A percentile compares a stretch with the other conserved stretches of the same genome.
phyloP scores from a whole-genome alignment of 2,113 vertebrate genomes.

The Aspidoscelis tigris region DNA sequence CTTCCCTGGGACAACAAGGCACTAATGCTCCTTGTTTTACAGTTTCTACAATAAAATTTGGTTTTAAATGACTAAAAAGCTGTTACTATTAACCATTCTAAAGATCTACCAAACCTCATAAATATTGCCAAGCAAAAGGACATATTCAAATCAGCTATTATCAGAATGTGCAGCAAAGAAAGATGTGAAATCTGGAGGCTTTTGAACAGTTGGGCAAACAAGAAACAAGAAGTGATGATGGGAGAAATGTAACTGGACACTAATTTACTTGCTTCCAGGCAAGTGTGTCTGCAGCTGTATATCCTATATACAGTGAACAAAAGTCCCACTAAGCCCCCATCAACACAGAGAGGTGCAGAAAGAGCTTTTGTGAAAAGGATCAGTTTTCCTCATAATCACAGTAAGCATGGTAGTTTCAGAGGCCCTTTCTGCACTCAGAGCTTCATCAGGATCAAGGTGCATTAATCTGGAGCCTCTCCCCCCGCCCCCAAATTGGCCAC shows the following conservation, averaged over 20 bases:
- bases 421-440: too few species aligned
- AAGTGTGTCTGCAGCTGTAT: not conserved
- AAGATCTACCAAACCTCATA: not conserved
- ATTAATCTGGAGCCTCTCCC: too few species aligned
- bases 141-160: not conserved
- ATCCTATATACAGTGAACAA: not conserved
- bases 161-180: not conserved
- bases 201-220: not conserved
- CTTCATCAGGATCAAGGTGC: too few species aligned
- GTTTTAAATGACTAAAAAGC: conserved; percentile 20
- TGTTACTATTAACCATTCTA: not conserved
- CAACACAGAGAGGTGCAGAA: too few species aligned
- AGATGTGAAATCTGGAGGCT: not conserved
- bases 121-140: not conserved
- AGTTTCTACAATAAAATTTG: conserved; percentile 25
- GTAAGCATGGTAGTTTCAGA: too few species aligned
- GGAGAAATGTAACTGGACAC: not conserved
- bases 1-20: not conserved
- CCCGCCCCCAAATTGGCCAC: too few species aligned
- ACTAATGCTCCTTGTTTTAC: conserved; percentile 21
- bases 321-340: too few species aligned
- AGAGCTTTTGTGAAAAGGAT: too few species aligned
- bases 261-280: not conserved
- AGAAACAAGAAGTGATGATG: not conserved
- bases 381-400: too few species aligned